Percentiles rank a stretch among this genome's conserved stretches.
phyloP scores from a whole-genome alignment of 2,113 vertebrate species.

The Cariama cristata region DNA sequence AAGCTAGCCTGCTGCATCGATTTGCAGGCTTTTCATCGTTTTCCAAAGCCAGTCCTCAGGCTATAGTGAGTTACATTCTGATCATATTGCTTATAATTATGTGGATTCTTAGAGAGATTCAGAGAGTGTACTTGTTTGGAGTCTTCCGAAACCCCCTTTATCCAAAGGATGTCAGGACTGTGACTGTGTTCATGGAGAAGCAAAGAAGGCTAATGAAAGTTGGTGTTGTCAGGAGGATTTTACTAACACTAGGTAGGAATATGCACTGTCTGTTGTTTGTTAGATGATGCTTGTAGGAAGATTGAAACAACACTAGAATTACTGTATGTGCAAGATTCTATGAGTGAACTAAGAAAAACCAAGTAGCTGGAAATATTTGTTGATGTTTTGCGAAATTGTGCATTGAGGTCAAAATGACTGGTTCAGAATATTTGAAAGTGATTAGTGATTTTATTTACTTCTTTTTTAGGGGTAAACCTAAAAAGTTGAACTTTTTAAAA shows the following conservation, averaged over 20 bases:
- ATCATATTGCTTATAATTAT: constrained; percentile 81
- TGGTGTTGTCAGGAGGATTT: constrained; percentile 86
- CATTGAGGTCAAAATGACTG: not conserved
- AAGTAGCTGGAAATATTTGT: not conserved
- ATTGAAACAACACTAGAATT: not conserved
- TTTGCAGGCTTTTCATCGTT: constrained; percentile 75
- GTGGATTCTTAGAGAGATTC: constrained; percentile 90
- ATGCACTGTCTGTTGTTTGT: constrained; percentile 21
- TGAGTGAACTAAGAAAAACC: not conserved
- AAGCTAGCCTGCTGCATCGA: constrained; percentile 87
- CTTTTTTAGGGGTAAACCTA: not conserved
- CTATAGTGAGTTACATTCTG: constrained; percentile 84
- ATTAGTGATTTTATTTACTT: not conserved
- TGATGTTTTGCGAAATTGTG: not conserved
- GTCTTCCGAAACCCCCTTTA: constrained; percentile 92
- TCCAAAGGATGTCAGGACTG: constrained; percentile 86
- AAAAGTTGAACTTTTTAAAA: not conserved
- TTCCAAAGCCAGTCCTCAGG: constrained; percentile 79
- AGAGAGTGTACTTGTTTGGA: constrained; percentile 90
- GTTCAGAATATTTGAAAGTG: not conserved
- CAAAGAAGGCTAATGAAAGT: constrained; percentile 84
- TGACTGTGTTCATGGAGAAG: constrained; percentile 86
- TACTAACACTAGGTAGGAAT: constrained; percentile 91
- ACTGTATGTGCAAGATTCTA: not conserved
- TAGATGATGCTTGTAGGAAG: constrained; percentile 45